A percentile compares a stretch with the other conserved stretches of the same genome.
These are phyloP conservation scores for Nezara viridula DNA, from an alignment of 2,888 invertebrate species.

Conservation along the genomic window DNA sequence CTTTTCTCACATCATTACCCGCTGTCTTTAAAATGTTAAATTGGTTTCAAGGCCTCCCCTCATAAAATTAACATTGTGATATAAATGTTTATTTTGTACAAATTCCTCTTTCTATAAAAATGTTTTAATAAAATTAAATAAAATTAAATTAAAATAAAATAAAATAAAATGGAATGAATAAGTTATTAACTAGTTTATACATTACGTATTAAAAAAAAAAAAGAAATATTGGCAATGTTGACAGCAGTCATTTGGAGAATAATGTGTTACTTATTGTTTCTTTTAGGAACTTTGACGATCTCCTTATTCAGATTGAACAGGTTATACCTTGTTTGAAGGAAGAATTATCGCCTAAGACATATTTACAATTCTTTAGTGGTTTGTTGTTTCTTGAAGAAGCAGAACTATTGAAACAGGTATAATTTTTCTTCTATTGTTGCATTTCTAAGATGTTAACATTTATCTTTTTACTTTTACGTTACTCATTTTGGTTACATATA, in stretches of 20 bases:
- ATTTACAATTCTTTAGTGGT: slow-evolving; percentile 79
- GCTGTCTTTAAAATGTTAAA: too few species aligned
- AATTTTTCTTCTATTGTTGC: neutral
- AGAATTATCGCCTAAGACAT: slow-evolving; percentile 74
- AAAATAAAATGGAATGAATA: neutral
- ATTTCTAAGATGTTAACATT: neutral
- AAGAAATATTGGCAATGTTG: neutral
- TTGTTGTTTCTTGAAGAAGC: slow-evolving; percentile 88
- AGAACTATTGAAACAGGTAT: slow-evolving; percentile 66
- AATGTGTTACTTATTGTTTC: neutral
- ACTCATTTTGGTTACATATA: neutral
- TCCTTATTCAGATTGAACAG: slow-evolving; percentile 39
- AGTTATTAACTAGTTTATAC: neutral
- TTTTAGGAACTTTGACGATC: slow-evolving; percentile 36
- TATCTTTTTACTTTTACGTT: neutral
- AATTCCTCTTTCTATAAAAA: neutral
- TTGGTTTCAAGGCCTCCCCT: too few species aligned
- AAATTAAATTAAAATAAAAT: neutral
- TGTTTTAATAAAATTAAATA: neutral
- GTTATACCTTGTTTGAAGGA: slow-evolving; percentile 66
- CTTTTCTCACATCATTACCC: too few species aligned
- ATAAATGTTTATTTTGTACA: neutral
- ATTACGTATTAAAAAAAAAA: neutral
- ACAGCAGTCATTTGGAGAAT: neutral
- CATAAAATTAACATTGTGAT: too few species aligned